These are phyloP conservation scores for Drymodes brunneopygia DNA, from an alignment of 2,113 vertebrate species.

Conservation along the genomic window DNA sequence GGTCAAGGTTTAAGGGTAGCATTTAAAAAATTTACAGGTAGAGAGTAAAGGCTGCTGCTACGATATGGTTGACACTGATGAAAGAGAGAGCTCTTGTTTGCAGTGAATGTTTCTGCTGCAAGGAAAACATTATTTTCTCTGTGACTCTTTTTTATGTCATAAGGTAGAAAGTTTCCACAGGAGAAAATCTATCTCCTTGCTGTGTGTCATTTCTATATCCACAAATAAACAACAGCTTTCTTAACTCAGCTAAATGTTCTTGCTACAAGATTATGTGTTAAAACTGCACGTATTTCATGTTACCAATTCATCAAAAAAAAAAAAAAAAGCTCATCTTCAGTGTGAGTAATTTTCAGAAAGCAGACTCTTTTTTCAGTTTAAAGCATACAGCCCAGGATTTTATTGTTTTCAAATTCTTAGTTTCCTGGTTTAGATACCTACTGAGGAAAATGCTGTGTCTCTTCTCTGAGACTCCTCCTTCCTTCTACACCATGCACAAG, in stretches of 20 bases:
- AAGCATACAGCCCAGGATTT: not conserved
- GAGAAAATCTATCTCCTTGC: not conserved
- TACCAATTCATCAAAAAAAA: not conserved
- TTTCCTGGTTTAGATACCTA: not conserved
- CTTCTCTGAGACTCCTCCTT: not conserved
- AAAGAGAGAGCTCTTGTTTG: not conserved
- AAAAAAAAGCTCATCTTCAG: not conserved
- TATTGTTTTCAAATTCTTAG: not conserved
- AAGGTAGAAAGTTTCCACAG: not conserved
- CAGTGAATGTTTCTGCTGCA: not conserved
- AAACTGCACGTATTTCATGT: not conserved
- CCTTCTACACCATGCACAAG: not conserved
- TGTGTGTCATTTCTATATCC: not conserved
- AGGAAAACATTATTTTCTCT: not conserved
- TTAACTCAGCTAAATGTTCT: not conserved
- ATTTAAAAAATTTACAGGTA: not conserved
- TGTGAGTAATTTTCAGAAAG: not conserved
- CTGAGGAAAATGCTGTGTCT: not conserved
- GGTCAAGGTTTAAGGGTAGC: not conserved
- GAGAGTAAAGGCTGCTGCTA: not conserved
- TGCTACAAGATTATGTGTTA: not conserved
- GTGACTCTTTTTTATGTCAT: not conserved
- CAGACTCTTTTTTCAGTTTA: not conserved
- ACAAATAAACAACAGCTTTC: constrained; percentile 12
- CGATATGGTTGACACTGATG: not conserved